Base-by-base conservation (phyloP, 2,888 invertebrate species). In the Eupithecia pulchellata region DNA sequence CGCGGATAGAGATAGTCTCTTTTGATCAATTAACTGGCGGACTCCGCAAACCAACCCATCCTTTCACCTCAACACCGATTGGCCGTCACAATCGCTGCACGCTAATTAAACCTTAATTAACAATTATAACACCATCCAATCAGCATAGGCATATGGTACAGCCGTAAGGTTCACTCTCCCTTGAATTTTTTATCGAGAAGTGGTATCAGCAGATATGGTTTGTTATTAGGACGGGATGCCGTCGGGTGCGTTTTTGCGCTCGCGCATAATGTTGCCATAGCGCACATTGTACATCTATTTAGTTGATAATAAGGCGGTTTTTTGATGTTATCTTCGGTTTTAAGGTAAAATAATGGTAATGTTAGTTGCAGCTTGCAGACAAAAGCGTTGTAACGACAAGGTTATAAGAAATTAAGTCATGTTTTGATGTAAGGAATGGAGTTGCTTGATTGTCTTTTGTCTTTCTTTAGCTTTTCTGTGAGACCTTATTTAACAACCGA, bases 221-320 rank as follows among this genome's bases (percentile, higher is more conserved):
- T 83, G 89, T 89, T 91, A 91, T 91, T 89, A 89, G 88, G 87
- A 84, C 84, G 80, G 83, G 88, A 89, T 90, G 85, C 87, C 88
- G 83, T 76, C 81, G 83, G 80, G 77, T 73, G 72, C 75, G 73
- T 90, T 87, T 83, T 80, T 74, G 73, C 76, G 69, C 75, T 30
- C n/a, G 72, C 79, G 84, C 84, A 81, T 81, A 81, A 61, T 72
- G 82, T 80, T 69, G 78, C 84, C 87, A 85, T 86, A 86, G 81
- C 79, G 84, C 86, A 87, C 85, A 75, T 52, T 62, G 64, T 64
- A 66, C 42, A 64, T 69, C 42, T 70, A 70, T 65, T 69, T 64
- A 42, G 58, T 63, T 58, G 68, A 13, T 69, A 64, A 66, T 69
- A 58, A 66, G 66, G 25, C 60, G 67, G 58, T 64, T 66, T 65